Conservation (phyloP, 2,888 invertebrate species). For the Caenorhabditis japonica region DNA sequence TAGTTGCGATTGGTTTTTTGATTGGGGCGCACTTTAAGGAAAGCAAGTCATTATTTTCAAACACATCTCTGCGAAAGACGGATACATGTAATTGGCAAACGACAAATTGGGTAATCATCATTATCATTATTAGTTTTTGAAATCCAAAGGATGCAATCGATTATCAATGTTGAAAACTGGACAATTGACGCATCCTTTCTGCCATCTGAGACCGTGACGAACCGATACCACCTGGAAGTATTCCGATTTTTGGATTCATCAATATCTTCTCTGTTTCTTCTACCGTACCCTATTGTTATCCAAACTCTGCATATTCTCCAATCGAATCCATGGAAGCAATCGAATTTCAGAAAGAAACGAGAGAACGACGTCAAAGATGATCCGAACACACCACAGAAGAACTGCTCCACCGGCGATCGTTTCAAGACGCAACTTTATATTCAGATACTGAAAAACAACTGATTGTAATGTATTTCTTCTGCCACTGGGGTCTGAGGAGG, state of each 20-base stretch:
- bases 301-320: constrained; percentile 45
- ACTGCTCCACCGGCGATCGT: constrained; percentile 65
- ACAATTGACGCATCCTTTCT: constrained; percentile 64
- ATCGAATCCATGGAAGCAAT: constrained; percentile 62
- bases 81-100: constrained; percentile 26
- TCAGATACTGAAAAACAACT: constrained; percentile 59
- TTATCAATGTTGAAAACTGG: constrained; percentile 66
- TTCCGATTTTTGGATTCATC: background rate
- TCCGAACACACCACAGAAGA: constrained; percentile 66
- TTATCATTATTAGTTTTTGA: constrained; percentile 67
- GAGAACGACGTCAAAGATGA: constrained; percentile 65
- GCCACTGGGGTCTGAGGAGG: no score
- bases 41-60: constrained; percentile 5
- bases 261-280: background rate
- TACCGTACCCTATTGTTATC: constrained; percentile 48
- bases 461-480: no score
- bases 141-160: constrained; percentile 64
- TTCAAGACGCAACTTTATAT: constrained; percentile 61
- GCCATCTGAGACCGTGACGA: constrained; percentile 58
- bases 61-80: constrained; percentile 45
- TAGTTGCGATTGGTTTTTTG: constrained; percentile 43
- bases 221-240: constrained; percentile 41
- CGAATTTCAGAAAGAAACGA: constrained; percentile 58
- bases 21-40: constrained; percentile 7
- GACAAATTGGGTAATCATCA: no score